Percentiles rank a stretch among this genome's conserved stretches.
Evolutionary conservation across 2,888 invertebrate species (phyloP).

Genomic region (Stenoptilia bipunctidactyla): DNA sequence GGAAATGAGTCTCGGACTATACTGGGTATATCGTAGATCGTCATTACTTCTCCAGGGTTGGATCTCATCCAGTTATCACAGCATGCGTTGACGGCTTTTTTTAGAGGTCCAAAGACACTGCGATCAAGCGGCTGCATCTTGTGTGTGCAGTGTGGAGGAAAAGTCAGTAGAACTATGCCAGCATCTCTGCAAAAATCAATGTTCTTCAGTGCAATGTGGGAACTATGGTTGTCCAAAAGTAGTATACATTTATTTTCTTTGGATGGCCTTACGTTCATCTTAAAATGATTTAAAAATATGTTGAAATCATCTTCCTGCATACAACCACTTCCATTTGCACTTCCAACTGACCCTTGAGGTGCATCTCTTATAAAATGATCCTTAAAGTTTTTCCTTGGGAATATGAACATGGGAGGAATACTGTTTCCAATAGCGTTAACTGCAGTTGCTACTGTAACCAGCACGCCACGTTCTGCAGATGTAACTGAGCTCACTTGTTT

Average conservation of each 20-base stretch:
- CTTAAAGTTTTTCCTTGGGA: too few relatives aligned
- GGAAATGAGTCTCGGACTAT: too few relatives aligned
- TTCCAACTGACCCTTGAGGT: too few relatives aligned
- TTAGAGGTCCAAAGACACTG: slow-evolving; percentile 6
- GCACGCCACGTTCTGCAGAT: too few relatives aligned
- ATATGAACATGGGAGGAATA: too few relatives aligned
- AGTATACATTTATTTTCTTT: slow-evolving; percentile 16
- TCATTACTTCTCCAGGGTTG: slow-evolving; percentile 15
- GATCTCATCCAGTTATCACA: slow-evolving; percentile 17
- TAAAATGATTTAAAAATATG: too few relatives aligned
- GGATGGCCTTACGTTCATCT: slow-evolving; percentile 11
- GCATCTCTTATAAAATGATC: too few relatives aligned
- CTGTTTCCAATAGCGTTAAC: not conserved
- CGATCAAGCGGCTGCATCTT: slow-evolving; percentile 13
- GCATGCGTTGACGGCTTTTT: slow-evolving; percentile 13
- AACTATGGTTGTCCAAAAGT: slow-evolving; percentile 14
- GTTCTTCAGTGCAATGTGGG: slow-evolving; percentile 14
- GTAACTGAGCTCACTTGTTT: too few relatives aligned
- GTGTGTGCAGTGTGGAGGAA: slow-evolving; percentile 10
- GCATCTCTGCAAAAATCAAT: slow-evolving; percentile 14
- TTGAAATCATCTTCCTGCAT: too few relatives aligned
- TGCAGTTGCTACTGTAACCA: not conserved
- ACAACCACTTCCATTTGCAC: too few relatives aligned
- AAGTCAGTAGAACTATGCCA: slow-evolving; percentile 10
- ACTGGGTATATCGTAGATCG: slow-evolving; percentile 16